Evolutionary conservation across 2,113 vertebrate species (phyloP).

Genomic region (Hippolais icterina): DNA sequence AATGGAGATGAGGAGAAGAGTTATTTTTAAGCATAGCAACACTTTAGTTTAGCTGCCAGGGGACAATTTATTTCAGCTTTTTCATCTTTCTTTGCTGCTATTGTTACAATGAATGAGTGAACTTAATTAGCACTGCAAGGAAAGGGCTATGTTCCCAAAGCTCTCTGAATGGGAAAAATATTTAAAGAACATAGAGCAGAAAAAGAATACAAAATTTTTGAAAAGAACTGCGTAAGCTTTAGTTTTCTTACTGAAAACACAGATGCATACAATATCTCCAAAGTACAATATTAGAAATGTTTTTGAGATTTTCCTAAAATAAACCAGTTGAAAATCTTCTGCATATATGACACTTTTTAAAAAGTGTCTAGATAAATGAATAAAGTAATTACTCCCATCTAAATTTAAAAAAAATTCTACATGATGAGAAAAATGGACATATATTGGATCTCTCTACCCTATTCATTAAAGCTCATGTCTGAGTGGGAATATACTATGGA

Average conservation of each 20-base stretch:
- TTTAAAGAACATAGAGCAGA: constrained; percentile 5
- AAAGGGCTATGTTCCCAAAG: constrained; percentile 16
- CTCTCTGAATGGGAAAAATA: constrained; percentile 3
- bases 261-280: not conserved
- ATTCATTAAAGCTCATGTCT: not conserved
- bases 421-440: not conserved
- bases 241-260: not conserved
- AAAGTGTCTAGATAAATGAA: not conserved
- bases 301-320: not conserved
- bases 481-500: not conserved
- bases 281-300: not conserved
- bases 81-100: constrained; percentile 47
- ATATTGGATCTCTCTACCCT: not conserved
- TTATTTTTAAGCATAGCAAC: constrained; percentile 22
- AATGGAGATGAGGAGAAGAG: not conserved
- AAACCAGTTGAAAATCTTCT: not conserved
- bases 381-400: not conserved
- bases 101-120: constrained; percentile 49
- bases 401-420: not conserved
- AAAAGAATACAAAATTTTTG: constrained; percentile 10
- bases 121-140: constrained; percentile 62
- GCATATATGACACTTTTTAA: not conserved
- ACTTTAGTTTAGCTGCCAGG: not conserved
- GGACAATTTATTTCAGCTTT: constrained; percentile 30
- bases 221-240: not conserved